These are phyloP conservation scores for Propithecus coquereli DNA, from an alignment of 2,113 vertebrate genomes.

Conservation along the genomic window DNA sequence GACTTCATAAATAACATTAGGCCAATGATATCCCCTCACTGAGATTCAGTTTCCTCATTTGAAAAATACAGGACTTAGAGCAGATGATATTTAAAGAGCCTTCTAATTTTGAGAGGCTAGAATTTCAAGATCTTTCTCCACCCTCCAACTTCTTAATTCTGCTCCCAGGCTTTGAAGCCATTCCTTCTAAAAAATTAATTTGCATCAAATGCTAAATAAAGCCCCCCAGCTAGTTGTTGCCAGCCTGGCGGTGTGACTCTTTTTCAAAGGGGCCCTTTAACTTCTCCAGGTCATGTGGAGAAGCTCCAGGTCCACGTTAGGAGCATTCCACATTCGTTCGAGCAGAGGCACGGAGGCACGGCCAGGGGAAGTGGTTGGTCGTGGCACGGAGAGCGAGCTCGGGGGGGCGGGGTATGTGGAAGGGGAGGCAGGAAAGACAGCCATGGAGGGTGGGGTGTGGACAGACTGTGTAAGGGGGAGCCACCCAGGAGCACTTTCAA, in stretches of 20 bases:
- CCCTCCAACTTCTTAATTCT: background rate
- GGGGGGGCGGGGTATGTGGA: background rate
- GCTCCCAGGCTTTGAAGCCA: background rate
- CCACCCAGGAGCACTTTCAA: background rate
- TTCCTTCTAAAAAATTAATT: background rate
- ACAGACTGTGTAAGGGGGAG: background rate
- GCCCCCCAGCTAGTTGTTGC: background rate
- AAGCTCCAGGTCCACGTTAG: background rate
- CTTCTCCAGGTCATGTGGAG: background rate
- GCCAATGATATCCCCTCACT: background rate
- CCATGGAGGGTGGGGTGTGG: background rate
- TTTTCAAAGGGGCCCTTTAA: background rate
- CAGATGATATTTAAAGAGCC: background rate
- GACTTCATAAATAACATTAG: background rate
- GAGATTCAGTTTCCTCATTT: background rate
- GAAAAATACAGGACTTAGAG: background rate
- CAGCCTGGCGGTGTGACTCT: background rate
- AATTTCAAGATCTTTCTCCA: background rate
- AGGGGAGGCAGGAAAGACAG: background rate
- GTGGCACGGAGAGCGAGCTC: background rate
- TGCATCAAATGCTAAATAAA: background rate
- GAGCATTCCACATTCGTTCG: background rate
- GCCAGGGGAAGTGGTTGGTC: background rate
- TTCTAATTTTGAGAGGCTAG: background rate
- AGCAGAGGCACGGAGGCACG: background rate